These are phyloP conservation scores for human DNA, from an alignment of 2,113 vertebrate species.

Conservation along the genomic window DNA sequence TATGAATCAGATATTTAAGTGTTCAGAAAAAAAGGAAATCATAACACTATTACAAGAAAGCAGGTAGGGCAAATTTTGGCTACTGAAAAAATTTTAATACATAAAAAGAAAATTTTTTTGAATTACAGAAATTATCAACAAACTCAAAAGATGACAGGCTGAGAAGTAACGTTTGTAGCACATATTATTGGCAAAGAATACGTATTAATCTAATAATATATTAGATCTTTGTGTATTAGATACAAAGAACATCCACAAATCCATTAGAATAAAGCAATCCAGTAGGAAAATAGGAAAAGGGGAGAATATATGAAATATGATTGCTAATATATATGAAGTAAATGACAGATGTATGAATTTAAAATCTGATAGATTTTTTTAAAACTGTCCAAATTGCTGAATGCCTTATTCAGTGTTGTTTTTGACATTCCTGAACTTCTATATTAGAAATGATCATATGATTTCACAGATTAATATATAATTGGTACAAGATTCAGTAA, in stretches of 20 bases:
- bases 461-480: background rate
- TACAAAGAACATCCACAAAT: background rate
- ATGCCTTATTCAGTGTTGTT: background rate
- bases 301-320: background rate
- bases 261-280: background rate
- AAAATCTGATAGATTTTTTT: background rate
- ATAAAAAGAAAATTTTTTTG: background rate
- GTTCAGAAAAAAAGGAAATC: background rate
- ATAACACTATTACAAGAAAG: background rate
- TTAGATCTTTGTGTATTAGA: background rate
- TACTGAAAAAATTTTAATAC: background rate
- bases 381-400: background rate
- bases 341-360: background rate
- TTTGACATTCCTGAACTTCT: background rate
- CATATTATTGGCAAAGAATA: background rate
- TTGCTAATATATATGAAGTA: background rate
- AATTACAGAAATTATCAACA: background rate
- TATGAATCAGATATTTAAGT: background rate
- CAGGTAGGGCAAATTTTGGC: background rate
- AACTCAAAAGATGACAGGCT: background rate
- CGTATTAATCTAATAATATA: too few relatives aligned
- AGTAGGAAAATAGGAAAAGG: background rate
- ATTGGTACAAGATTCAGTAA: background rate
- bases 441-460: background rate
- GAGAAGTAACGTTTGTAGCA: background rate